A percentile compares a stretch with the other conserved stretches of the same genome.
Evolutionary conservation across 2,797 vertebrate genomes (phyloP).

Genomic region (Helarctos malayanus): DNA sequence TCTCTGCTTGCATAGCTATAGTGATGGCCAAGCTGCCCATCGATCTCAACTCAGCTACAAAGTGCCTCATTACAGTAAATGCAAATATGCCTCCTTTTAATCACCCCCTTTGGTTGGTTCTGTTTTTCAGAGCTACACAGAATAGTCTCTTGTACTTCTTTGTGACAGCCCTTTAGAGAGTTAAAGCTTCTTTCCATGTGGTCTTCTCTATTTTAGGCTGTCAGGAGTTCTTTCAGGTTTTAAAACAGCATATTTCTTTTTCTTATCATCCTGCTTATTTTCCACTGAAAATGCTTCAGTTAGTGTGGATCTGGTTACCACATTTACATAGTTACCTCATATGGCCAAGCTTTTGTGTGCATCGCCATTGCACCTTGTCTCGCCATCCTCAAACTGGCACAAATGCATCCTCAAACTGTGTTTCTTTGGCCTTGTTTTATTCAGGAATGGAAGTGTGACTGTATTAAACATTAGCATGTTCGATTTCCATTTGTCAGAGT

Average conservation of each 20-base stretch:
- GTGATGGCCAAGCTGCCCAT: not conserved
- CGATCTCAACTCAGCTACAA: not conserved
- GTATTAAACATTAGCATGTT: not conserved
- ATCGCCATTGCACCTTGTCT: not conserved
- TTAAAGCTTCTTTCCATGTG: not conserved
- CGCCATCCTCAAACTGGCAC: not conserved
- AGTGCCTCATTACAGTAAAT: not conserved
- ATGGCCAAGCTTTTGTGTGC: not conserved
- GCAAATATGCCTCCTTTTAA: not conserved
- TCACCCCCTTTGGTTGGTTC: not conserved
- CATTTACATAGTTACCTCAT: not conserved
- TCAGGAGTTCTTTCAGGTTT: not conserved
- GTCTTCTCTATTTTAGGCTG: not conserved
- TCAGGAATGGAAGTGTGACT: not conserved
- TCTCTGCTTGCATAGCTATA: not conserved
- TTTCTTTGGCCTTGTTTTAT: constrained; percentile 33
- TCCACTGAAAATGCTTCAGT: not conserved
- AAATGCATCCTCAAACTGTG: not conserved
- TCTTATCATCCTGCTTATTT: not conserved
- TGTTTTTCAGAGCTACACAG: not conserved
- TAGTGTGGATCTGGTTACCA: not conserved
- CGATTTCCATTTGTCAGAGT: not conserved
- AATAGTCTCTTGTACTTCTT: not conserved
- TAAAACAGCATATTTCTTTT: not conserved
- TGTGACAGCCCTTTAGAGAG: not conserved